These are phyloP conservation scores for Euplagia quadripunctaria DNA, from an alignment of 2,888 invertebrate genomes.

Conservation along the genomic window DNA sequence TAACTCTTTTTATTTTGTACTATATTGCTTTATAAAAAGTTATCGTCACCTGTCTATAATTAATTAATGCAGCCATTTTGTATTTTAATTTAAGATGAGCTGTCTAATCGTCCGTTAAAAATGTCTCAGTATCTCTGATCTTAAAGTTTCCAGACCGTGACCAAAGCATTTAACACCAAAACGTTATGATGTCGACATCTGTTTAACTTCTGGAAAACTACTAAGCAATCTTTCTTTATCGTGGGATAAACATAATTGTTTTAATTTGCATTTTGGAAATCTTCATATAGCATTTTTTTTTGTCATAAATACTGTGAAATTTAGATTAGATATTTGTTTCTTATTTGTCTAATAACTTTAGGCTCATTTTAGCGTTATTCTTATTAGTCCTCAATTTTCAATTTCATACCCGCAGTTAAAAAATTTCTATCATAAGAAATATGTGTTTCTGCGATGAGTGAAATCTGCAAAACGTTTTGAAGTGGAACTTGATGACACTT, in stretches of 20 bases:
- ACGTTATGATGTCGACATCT: slow-evolving; percentile 29
- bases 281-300: background rate
- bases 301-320: background rate
- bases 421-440: too few relatives aligned
- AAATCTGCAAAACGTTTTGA: too few relatives aligned
- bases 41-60: background rate
- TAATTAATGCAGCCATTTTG: background rate
- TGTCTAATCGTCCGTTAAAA: slow-evolving; percentile 35
- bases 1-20: background rate
- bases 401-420: too few relatives aligned
- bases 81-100: background rate
- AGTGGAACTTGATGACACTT: too few relatives aligned
- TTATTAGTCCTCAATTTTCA: too few relatives aligned
- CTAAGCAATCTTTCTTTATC: background rate
- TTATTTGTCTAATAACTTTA: too few relatives aligned
- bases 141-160: slow-evolving; percentile 28
- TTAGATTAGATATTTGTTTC: background rate
- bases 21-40: background rate
- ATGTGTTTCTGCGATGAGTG: too few relatives aligned
- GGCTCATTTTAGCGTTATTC: too few relatives aligned
- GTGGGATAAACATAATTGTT: background rate
- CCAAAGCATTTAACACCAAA: slow-evolving; percentile 34
- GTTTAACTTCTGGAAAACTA: slow-evolving; percentile 1
- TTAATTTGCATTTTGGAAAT: background rate
- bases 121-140: slow-evolving; percentile 31